A percentile compares a stretch with the other conserved stretches of the same genome.
These are phyloP conservation scores for Apodemus speciosus DNA, from an alignment of 2,113 vertebrate genomes.

Conservation along the genomic window DNA sequence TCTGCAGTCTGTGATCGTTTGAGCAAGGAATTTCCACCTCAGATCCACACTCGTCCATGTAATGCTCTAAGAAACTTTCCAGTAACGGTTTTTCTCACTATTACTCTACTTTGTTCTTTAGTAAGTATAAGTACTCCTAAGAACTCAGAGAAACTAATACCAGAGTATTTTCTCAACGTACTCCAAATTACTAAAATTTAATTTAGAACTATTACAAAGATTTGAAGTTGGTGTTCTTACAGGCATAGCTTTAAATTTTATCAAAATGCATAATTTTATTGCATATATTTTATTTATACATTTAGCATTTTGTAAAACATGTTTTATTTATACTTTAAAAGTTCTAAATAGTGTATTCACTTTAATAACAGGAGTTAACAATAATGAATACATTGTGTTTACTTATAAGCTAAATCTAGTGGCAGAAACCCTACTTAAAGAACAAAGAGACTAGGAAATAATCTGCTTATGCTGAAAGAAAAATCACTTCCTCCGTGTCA, in stretches of 20 bases:
- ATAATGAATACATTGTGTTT: conserved; percentile 37
- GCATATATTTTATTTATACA: not conserved
- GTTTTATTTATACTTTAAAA: not conserved
- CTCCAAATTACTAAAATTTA: not conserved
- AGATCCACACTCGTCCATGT: not conserved
- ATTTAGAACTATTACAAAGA: not conserved
- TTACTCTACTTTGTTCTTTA: not conserved
- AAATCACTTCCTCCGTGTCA: not conserved
- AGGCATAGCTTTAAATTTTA: not conserved
- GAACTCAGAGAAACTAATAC: not conserved
- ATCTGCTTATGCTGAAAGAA: not conserved
- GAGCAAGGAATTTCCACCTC: not conserved
- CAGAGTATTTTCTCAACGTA: not conserved
- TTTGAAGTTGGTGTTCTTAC: not conserved
- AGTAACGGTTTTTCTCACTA: not conserved
- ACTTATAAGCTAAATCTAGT: conserved; percentile 37
- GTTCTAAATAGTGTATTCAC: not conserved
- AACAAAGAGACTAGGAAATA: conserved; percentile 36
- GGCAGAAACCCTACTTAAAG: not conserved
- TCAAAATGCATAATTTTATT: not conserved
- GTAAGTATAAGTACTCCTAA: not conserved
- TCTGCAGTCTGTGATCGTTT: not conserved
- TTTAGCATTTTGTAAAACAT: not conserved
- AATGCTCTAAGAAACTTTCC: not conserved
- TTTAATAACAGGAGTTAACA: conserved; percentile 21